Evolutionary conservation across 2,113 vertebrate species (phyloP).

Genomic region (Colaptes auratus): DNA sequence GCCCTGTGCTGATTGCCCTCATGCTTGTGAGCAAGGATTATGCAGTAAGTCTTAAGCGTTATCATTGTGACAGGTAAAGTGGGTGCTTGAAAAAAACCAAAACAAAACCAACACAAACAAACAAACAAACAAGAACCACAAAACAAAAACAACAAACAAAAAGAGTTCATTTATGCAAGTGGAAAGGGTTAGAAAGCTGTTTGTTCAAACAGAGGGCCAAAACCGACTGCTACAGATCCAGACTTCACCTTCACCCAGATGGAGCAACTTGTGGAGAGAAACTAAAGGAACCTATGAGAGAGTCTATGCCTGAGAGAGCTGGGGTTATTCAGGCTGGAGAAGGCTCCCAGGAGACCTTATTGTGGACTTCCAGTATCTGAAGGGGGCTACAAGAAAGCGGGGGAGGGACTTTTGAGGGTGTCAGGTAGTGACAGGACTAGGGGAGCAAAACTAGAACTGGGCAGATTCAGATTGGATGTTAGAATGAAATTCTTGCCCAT

Average conservation of each 20-base stretch:
- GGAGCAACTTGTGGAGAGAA: background rate
- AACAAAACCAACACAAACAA: background rate
- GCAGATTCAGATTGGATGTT: no score
- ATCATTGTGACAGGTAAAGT: background rate
- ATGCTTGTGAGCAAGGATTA: conserved; percentile 60
- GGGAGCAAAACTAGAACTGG: no score
- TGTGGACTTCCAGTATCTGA: no score
- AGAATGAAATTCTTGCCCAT: no score
- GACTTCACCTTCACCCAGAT: background rate
- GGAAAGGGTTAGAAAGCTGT: background rate
- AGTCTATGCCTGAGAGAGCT: no score
- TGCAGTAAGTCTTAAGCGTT: conserved; percentile 75
- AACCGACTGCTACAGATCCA: background rate
- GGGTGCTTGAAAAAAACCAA: background rate
- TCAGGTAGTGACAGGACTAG: no score
- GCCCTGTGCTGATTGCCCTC: conserved; percentile 70
- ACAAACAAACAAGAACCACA: background rate
- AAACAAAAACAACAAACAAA: no score
- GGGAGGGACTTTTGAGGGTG: no score
- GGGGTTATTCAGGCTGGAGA: no score
- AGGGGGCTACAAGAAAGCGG: no score
- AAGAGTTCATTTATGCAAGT: background rate
- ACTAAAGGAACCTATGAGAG: background rate
- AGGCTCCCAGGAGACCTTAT: no score
- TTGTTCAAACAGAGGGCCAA: background rate